Evolutionary conservation across 2,113 vertebrate species (phyloP), one percentile per base, ranked within the genome.

Genomic region (Capra hircus): DNA sequence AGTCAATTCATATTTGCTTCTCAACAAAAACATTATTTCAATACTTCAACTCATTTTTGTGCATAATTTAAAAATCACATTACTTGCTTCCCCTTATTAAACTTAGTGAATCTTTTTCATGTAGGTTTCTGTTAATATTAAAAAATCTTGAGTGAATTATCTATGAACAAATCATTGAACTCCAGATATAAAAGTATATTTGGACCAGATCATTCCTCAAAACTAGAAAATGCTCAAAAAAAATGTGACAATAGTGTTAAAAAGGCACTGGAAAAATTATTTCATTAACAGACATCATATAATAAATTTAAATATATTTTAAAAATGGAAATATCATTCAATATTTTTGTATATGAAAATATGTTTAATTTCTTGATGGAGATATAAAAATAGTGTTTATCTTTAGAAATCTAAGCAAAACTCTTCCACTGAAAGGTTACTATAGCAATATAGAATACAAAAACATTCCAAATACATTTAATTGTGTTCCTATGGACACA

Each of bases 101-200:
- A 81, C 3, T 19, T 64, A 33, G 7, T 82, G 8, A 90, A 83
- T 36, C 5, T 8, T 60, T 86, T 93, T 78, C 55, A n/a, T 43
- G 8, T n/a, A 40, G 15, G 0, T n/a, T 10, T 74, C 74, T 36
- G n/a, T 71, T 77, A 55, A 89, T 45, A 40, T 33, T 59, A 57
- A 90, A 93, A 90, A 17, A 1, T 11, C 94, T 88, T 81, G 28
- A 91, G 16, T 92, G 27, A 95, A 48, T 95, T 82, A 90, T 74
- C 67, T 93, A 59, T 91, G 23, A 91, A 78, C 87, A 89, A 93
- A 74, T 94, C 55, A 95, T 84, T 43, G n/a, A 28, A 94, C 55
- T 62, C 7, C 5, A 80, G 19, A 94, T 95, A 89, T 80, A 92
- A 71, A 96, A 40, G 27, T 91, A 48, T 0, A 30, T 83, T 94